A percentile compares a stretch with the other conserved stretches of the same genome.
Conservation (phyloP, 2,797 vertebrate species). For the Hipposideros larvatus region DNA sequence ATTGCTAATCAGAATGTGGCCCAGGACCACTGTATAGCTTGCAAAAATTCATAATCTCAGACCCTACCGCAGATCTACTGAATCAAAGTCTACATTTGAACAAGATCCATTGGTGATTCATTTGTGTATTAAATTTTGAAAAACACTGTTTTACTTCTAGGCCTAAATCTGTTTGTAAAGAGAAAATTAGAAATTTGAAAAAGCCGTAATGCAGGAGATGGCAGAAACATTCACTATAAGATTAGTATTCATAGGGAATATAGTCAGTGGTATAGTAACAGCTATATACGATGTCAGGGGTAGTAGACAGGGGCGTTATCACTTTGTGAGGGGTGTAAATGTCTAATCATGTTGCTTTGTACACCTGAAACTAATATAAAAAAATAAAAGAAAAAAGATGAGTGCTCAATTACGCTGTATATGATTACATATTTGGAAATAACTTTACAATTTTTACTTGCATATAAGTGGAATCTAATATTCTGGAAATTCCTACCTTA, state of each 20-base stretch:
- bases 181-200: constrained; percentile 57
- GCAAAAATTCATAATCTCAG: constrained; percentile 13
- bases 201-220: neutral
- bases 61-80: neutral
- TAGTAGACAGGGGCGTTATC: no score
- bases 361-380: no score
- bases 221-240: constrained; percentile 11
- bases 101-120: neutral
- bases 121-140: constrained; percentile 22
- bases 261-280: no score
- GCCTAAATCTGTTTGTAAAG: neutral
- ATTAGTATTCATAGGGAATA: neutral
- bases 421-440: constrained; percentile 59
- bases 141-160: neutral
- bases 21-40: neutral
- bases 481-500: constrained; percentile 30
- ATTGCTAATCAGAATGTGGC: neutral
- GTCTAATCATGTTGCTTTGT: no score
- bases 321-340: no score
- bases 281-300: no score
- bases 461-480: constrained; percentile 2
- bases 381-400: neutral
- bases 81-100: constrained; percentile 37
- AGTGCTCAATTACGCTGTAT: constrained; percentile 18
- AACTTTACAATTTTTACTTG: constrained; percentile 38